Conservation (phyloP, 2,797 vertebrate species). For the Melanotaenia maccullochi region DNA sequence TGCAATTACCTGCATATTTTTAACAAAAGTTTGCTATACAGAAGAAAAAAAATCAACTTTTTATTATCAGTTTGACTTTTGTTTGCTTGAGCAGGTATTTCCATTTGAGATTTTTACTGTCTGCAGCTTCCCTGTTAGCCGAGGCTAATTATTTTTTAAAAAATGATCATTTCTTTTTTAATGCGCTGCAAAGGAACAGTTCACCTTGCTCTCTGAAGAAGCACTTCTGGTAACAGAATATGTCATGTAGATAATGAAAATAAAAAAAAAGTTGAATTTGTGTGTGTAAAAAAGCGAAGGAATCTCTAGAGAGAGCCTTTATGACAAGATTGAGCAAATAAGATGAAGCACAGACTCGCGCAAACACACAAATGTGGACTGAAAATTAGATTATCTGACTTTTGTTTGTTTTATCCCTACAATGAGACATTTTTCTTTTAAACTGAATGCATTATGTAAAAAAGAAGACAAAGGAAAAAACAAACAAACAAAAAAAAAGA, state of each 20-base stretch:
- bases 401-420: neutral
- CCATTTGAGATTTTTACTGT: neutral
- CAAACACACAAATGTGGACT: neutral
- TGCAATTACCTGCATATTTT: constrained; percentile 31
- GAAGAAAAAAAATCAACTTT: neutral
- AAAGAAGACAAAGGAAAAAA: no score
- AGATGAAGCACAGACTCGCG: neutral
- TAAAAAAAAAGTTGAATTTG: constrained; percentile 18
- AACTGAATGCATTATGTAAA: neutral
- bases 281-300: constrained; percentile 4
- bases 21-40: constrained; percentile 17
- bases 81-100: constrained; percentile 19
- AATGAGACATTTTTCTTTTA: neutral
- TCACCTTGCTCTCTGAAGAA: constrained; percentile 49
- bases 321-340: neutral
- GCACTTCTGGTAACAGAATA: constrained; percentile 23
- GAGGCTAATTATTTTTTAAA: constrained; percentile 56
- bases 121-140: constrained; percentile 2
- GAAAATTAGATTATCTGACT: neutral
- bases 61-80: neutral
- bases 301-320: neutral
- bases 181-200: constrained; percentile 46
- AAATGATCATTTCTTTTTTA: constrained; percentile 39
- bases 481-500: no score
- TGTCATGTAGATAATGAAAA: constrained; percentile 31